Base-by-base conservation (phyloP, 37 sponge, comb jelly and placozoan genomes). In the Aplysina aerophoba region DNA sequence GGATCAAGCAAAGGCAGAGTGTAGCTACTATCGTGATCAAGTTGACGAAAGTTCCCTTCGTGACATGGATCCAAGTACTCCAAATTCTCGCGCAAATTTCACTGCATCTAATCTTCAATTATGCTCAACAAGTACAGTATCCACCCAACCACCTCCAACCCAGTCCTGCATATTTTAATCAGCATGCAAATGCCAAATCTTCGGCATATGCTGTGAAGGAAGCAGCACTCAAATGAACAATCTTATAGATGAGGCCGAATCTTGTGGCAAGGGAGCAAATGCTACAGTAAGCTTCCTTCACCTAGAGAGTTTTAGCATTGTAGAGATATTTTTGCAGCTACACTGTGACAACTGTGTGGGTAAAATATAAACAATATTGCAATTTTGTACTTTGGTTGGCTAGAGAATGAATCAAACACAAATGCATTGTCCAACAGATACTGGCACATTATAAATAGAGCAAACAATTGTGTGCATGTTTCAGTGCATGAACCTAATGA, bases 271-370 rank as follows among this genome's bases (percentile, higher is more conserved):
- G 67, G 88, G 88, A 6, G 88, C 83, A 28, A 88, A 88, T 33
- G 25, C 83, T 5, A 73, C 80, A 19, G 65, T 88, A 16, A 82
- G 83, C 44, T 56, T 83, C 72, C 56, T 88, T 39, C 88, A 88
- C 66, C 82, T 87, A 8, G 37, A 54, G 16, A 31, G 57, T 13
- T 66, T 40, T 25, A 82, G 31, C 38, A 73, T 50, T 81, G 82
- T 73, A 53, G 82, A 85, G 34, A 58, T 20, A 38, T 22, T 54
- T 38, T 34, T 89, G 25, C 60, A 34, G 4, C 82, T 89, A 1
- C 90, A 89, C 27, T 73, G 83, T 67, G 85, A 84, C 61, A 89
- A 89, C 50, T 84, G 85, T 53, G 85, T 63, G 28, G 89, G 90
- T 85, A 89, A 64, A 89, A 89, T 55, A 89, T 84, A 54, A 89